Evolutionary conservation across 2,888 invertebrate species (phyloP).

Genomic region (Cryptocheilus praepositus): DNA sequence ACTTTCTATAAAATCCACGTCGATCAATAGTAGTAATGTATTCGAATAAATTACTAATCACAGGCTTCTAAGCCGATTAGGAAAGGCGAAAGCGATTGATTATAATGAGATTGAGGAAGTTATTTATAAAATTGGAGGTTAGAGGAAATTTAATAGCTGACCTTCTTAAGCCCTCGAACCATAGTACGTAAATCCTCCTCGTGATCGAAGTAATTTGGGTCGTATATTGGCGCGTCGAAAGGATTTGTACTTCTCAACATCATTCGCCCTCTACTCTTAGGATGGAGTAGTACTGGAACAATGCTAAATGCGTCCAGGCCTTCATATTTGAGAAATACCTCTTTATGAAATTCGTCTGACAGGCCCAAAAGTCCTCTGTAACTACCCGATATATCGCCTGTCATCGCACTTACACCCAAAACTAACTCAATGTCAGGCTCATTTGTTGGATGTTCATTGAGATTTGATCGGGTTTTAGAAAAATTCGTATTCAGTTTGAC

Average conservation of each 20-base stretch:
- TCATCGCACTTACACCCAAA: constrained; percentile 85
- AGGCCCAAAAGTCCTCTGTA: constrained; percentile 81
- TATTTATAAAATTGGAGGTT: background rate
- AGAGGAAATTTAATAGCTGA: constrained; percentile 59
- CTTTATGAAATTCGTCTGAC: constrained; percentile 78
- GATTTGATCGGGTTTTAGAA: too few species aligned
- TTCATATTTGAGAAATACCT: constrained; percentile 77
- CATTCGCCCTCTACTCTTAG: constrained; percentile 85
- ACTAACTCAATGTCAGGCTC: constrained; percentile 89
- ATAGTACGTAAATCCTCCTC: constrained; percentile 84
- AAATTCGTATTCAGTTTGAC: too few species aligned
- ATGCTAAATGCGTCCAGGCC: constrained; percentile 81
- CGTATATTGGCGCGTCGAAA: constrained; percentile 84
- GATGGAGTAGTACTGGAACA: constrained; percentile 84
- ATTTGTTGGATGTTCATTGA: constrained; percentile 47
- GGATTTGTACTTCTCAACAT: constrained; percentile 84
- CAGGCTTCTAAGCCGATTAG: background rate
- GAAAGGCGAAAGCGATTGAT: background rate
- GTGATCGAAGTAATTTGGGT: constrained; percentile 88
- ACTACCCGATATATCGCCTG: constrained; percentile 83
- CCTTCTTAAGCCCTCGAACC: constrained; percentile 85
- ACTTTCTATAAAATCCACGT: too few species aligned
- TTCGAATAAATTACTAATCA: too few species aligned
- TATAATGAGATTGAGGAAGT: background rate
- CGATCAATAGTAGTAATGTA: too few species aligned